Percentiles rank a stretch among this genome's conserved stretches.
Conservation (phyloP, 2,113 vertebrate species). For the Nannospalax galili region DNA sequence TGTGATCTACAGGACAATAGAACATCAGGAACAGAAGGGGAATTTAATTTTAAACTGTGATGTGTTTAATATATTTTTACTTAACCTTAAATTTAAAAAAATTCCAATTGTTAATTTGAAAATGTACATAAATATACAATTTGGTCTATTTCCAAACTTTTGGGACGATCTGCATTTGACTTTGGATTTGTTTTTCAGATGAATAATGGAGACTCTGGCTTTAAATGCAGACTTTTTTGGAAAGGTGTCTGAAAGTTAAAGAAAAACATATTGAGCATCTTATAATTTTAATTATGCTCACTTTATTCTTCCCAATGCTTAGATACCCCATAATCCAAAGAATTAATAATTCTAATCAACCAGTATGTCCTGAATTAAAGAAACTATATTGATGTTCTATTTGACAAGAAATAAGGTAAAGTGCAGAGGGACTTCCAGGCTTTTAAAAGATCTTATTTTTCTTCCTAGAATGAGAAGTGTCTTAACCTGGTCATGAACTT, state of each 20-base stretch:
- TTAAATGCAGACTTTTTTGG: neutral
- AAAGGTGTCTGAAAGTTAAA: neutral
- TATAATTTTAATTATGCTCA: neutral
- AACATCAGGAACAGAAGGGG: neutral
- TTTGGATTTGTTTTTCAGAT: neutral
- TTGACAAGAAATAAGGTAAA: neutral
- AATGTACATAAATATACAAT: neutral
- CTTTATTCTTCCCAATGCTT: neutral
- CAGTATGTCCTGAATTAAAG: neutral
- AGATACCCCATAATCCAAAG: neutral
- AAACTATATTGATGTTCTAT: neutral
- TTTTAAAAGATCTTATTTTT: neutral
- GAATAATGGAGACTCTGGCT: neutral
- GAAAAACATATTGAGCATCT: neutral
- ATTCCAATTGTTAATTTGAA: neutral
- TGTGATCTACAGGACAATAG: neutral
- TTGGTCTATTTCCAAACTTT: neutral
- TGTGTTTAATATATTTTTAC: neutral
- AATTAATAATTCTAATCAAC: neutral
- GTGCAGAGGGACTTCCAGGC: neutral
- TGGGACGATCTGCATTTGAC: neutral
- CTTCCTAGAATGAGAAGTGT: neutral
- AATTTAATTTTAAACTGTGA: neutral
- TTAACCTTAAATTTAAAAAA: slow-evolving; percentile 16
- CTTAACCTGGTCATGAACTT: neutral